These are phyloP conservation scores for Aselliscus stoliczkanus DNA, from an alignment of 2,797 vertebrate genomes.

Conservation along the genomic window DNA sequence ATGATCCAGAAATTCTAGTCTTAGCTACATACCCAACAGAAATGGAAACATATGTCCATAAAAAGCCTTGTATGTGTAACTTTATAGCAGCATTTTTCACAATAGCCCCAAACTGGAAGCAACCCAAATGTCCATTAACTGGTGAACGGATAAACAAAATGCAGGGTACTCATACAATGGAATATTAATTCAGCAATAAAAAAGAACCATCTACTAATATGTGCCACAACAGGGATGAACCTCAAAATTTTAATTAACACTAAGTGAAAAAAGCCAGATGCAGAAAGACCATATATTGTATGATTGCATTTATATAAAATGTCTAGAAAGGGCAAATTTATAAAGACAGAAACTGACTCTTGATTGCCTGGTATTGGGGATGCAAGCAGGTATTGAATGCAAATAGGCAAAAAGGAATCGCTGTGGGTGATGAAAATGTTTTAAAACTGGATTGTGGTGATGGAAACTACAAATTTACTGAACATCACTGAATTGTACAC, in stretches of 20 bases:
- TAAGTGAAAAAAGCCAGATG: neutral
- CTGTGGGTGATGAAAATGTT: neutral
- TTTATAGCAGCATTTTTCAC: neutral
- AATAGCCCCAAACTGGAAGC: neutral
- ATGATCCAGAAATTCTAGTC: neutral
- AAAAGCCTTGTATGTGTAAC: neutral
- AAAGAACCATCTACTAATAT: neutral
- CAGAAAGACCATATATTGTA: neutral
- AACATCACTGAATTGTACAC: neutral
- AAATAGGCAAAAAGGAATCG: neutral
- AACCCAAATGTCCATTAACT: neutral
- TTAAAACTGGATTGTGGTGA: neutral
- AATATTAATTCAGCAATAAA: conserved; percentile 12
- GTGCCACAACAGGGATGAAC: neutral
- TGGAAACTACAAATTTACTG: neutral
- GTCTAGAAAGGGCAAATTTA: neutral
- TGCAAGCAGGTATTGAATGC: neutral
- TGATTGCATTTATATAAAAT: neutral
- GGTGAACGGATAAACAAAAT: neutral
- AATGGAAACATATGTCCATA: neutral
- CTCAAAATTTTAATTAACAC: neutral
- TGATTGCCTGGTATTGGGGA: neutral
- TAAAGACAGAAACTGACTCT: neutral
- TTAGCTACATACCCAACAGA: neutral
- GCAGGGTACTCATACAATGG: neutral